Conservation (phyloP, 2,797 vertebrate species). For the Chloroceryle inda region DNA sequence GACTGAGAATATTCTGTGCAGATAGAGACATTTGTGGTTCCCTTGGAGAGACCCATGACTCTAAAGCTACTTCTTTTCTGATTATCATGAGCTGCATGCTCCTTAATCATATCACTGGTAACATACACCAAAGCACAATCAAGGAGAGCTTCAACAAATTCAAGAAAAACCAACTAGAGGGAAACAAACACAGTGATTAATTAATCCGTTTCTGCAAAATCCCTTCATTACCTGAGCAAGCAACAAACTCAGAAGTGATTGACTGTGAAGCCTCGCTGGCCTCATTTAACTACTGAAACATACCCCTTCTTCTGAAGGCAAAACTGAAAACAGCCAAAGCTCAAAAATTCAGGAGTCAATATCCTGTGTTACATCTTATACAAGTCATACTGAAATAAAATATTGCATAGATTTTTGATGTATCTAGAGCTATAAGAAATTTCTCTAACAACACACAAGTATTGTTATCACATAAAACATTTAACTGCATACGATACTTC, state of each 20-base stretch:
- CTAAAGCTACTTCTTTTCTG: neutral
- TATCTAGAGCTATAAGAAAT: neutral
- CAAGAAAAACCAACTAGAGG: constrained; percentile 91
- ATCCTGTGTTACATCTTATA: neutral
- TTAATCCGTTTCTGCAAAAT: neutral
- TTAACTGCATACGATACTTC: neutral
- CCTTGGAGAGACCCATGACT: neutral
- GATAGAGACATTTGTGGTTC: neutral
- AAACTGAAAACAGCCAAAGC: neutral
- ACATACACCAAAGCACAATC: constrained; percentile 82
- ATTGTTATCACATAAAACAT: neutral
- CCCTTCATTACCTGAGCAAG: neutral
- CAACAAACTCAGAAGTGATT: neutral
- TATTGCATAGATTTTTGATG: neutral
- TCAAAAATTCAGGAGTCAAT: neutral
- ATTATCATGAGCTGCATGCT: neutral
- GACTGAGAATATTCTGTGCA: neutral
- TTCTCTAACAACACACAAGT: neutral
- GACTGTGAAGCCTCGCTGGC: neutral
- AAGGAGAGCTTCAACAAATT: constrained; percentile 92
- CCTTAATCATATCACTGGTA: constrained; percentile 29
- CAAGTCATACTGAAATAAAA: neutral
- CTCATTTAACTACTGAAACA: neutral
- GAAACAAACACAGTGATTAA: constrained; percentile 12
- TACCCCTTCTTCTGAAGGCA: neutral